These are phyloP conservation scores for Neolamprologus tretocephalus DNA, from an alignment of 2,113 vertebrate genomes.

Conservation along the genomic window DNA sequence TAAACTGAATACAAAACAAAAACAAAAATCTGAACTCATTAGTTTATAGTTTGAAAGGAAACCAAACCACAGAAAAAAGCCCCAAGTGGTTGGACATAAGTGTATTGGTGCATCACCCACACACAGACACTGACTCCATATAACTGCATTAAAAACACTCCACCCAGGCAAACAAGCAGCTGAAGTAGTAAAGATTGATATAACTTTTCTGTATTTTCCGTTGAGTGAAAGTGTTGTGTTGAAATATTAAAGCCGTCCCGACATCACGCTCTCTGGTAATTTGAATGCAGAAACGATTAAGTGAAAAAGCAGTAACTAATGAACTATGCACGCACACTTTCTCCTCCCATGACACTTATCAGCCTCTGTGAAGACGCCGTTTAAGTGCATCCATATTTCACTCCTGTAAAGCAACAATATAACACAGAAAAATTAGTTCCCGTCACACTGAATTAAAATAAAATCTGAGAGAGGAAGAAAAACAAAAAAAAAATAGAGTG, in stretches of 20 bases:
- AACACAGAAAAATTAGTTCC: neutral
- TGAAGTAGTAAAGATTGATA: neutral
- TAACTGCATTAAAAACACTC: neutral
- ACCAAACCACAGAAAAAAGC: neutral
- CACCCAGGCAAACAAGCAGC: neutral
- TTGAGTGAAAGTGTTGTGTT: neutral
- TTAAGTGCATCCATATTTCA: neutral
- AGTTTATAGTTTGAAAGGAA: neutral
- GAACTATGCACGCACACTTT: neutral
- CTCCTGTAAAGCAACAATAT: neutral
- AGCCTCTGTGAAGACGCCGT: neutral
- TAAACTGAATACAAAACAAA: neutral
- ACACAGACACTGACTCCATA: neutral
- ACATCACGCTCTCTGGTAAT: neutral
- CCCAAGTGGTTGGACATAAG: neutral
- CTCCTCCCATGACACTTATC: neutral
- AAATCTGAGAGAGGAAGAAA: neutral
- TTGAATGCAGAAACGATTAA: neutral
- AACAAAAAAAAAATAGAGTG: neutral
- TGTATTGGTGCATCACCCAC: neutral
- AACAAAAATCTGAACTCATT: neutral
- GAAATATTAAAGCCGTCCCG: neutral
- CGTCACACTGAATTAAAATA: neutral
- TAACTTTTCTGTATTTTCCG: neutral
- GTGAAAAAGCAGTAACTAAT: neutral